Conservation (phyloP, 2,113 vertebrate genomes). For the Orycteropus afer region DNA sequence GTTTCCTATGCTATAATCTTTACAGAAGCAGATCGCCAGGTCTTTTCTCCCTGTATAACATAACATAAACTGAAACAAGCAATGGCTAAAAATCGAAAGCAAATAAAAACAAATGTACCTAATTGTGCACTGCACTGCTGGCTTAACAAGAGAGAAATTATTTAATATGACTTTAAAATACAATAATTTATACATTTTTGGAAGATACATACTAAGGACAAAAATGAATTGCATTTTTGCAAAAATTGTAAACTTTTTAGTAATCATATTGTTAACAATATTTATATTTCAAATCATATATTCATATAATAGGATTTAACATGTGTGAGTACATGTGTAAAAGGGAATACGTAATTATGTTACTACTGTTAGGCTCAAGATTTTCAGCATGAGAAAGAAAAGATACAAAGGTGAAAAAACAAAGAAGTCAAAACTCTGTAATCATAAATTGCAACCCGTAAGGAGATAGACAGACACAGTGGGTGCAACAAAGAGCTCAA, state of each 20-base stretch:
- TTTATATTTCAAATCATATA: not conserved
- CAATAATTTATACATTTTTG: not conserved
- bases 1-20: too few relatives aligned
- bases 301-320: not conserved
- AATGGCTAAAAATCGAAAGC: slow-evolving; percentile 18
- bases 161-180: slow-evolving; percentile 28
- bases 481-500: too few relatives aligned
- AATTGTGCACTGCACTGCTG: not conserved
- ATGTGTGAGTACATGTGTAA: not conserved
- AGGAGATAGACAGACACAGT: too few relatives aligned
- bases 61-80: slow-evolving; percentile 5
- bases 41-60: too few relatives aligned
- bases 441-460: too few relatives aligned
- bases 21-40: too few relatives aligned
- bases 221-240: slow-evolving; percentile 24
- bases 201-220: not conserved
- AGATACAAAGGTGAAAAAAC: not conserved
- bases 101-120: slow-evolving; percentile 21
- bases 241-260: slow-evolving; percentile 12
- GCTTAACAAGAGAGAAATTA: slow-evolving; percentile 30
- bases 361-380: slow-evolving; percentile 4
- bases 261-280: slow-evolving; percentile 23
- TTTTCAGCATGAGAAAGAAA: slow-evolving; percentile 4
- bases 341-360: not conserved
- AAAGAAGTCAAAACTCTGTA: slow-evolving; percentile 9